Evolutionary conservation across 2,113 vertebrate genomes (phyloP), one percentile per base, ranked within the genome.

Genomic region (Ia io): DNA sequence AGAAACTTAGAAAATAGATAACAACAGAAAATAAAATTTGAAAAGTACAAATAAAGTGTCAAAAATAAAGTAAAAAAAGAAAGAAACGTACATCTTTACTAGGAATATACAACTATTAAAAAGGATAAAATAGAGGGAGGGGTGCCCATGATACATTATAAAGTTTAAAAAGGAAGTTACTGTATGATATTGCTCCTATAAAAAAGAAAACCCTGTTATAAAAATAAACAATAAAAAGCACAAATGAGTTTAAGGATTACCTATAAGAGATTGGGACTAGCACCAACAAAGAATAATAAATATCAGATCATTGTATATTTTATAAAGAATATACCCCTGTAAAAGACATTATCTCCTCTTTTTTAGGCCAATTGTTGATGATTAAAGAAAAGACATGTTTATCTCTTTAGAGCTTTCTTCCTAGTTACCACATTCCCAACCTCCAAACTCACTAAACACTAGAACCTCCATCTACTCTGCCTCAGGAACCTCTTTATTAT

Each of bases 1-100:
- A 92, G 35, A 95, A 88, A 88, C n/a, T 88, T 37, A 83, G 70
- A 93, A 96, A 87, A 79, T 2, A 59, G 22, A 51, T 23, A 32
- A 44, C 11, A n/a, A 61, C 37, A 5, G 13, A 95, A 91, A 89
- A 82, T 37, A 79, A 94, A 69, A 35, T 69, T 69, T 16, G 12
- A 14, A 65, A 65, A 65, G 14, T 32, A 65, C 63, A 65, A 65
- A 32, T 32, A 7, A 63, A 63, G 59, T 28, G 59, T 61, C 28
- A 63, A 63, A 63, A 63, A 63, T 14, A 63, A 63, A 30, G 61
- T 65, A 28, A 65, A 65, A 65, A 65, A 63, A 13, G 53, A 32
- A 94, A 73, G 49, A 30, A 82, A 90, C 47, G 9, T 47, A 25
- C 10, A 28, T 37, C 51, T 44, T 53, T n/a, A 42, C 32, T 28